Base-by-base conservation (phyloP, 2,797 vertebrate species). In the Pteropus rufus region DNA sequence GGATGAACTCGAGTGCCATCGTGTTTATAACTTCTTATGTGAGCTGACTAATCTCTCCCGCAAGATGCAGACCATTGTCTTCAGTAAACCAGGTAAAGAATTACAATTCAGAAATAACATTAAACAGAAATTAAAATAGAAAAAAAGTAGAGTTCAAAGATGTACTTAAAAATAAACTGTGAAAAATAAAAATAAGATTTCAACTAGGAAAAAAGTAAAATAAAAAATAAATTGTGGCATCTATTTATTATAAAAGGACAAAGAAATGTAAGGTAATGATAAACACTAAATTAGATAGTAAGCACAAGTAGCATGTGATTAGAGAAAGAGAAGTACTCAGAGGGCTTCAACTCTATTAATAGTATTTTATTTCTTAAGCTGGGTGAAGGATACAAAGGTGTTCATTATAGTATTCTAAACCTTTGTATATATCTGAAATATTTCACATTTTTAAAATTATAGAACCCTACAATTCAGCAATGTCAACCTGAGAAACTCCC, bases 1-100 rank as follows among this genome's bases (percentile, higher is more conserved):
- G 99, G 99, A 99, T 97, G 99, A 99, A 84, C 96, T 99, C 14
- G 99, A 99, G 96, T 99, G 99, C 69, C 98, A 99, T 85, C 98
- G 99, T 88, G 99, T 99, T 54, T 99, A 99, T 95, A 99, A 98
- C 96, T 99, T 99, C 97, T 97, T 99, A 95, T 99, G 99, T 89
- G 98, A 99, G 31, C 89, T 99, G 70, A 99, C 98, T 97, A 98
- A 98, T 69, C 97, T 99, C 44, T 98, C 98, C 76, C 98, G 98
- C 21, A 99, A 98, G 94, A 98, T 99, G 7, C 98, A 99, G 97
- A 97, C 96, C 2, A 98, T 99, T 21, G 98, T 99, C 76, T 98
- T 97, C 85, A 97, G 98, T 97, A 99, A 98, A 93, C 99, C 99
- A 97, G 99, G 99, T 99, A 98, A 98, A 64, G 73, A 94, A 46